Evolutionary conservation across 2,797 vertebrate genomes (phyloP).

Genomic region (Iguana delicatissima): DNA sequence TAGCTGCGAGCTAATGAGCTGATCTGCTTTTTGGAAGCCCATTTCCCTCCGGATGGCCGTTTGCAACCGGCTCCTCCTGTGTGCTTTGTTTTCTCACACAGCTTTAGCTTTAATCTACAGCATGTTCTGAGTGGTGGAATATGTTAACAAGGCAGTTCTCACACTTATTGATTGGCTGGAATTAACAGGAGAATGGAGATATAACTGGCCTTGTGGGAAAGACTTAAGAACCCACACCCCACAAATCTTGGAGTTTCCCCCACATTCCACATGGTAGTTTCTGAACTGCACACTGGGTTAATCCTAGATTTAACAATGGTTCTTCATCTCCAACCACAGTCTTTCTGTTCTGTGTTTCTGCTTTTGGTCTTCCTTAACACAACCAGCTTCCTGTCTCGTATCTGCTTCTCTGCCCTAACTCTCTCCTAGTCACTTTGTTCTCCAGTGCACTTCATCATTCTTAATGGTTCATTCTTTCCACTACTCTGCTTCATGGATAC

Average conservation of each 20-base stretch:
- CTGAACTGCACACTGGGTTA: background rate
- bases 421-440: background rate
- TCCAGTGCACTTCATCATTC: background rate
- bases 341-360: background rate
- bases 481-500: background rate
- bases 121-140: background rate
- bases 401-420: background rate
- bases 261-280: background rate
- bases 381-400: background rate
- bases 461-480: background rate
- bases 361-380: background rate
- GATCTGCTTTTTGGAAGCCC: slow-evolving; percentile 55
- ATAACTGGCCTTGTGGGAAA: background rate
- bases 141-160: slow-evolving; percentile 39
- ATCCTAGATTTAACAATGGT: background rate
- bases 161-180: background rate
- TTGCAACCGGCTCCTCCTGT: slow-evolving; percentile 36
- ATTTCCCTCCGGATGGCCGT: slow-evolving; percentile 46
- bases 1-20: slow-evolving; percentile 54
- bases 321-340: background rate
- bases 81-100: background rate
- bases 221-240: too few species aligned
- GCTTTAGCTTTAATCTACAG: background rate
- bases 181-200: slow-evolving; percentile 29
- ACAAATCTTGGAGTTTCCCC: slow-evolving; percentile 12